A percentile compares a stretch with the other conserved stretches of the same genome.
These are phyloP conservation scores for Asteroscopus sphinx DNA, from an alignment of 2,888 invertebrate species.

Conservation along the genomic window DNA sequence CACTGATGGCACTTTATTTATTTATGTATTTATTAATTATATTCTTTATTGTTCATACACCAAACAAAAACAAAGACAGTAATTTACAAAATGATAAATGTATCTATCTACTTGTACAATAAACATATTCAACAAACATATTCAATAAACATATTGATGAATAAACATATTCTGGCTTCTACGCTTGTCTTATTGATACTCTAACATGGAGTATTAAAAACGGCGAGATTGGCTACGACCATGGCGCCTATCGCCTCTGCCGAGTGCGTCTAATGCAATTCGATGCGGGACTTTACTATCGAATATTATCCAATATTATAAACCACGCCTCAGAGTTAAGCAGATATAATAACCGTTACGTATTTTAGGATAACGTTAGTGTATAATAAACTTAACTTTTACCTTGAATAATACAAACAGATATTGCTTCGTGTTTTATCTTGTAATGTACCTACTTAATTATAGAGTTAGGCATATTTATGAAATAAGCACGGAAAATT, in stretches of 20 bases:
- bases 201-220: constrained; percentile 46
- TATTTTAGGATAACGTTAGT: constrained; percentile 54
- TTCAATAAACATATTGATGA: too few relatives aligned
- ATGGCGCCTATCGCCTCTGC: constrained; percentile 64
- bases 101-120: too few relatives aligned
- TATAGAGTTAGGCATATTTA: too few relatives aligned
- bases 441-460: not conserved
- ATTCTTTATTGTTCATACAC: too few relatives aligned
- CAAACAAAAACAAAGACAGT: too few relatives aligned
- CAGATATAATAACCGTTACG: constrained; percentile 53
- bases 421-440: constrained; percentile 17
- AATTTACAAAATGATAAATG: too few relatives aligned
- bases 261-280: constrained; percentile 75
- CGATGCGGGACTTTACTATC: constrained; percentile 76
- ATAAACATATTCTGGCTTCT: too few relatives aligned
- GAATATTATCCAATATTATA: constrained; percentile 73
- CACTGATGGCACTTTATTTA: too few relatives aligned
- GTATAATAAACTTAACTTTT: constrained; percentile 50
- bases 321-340: constrained; percentile 64
- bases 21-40: too few relatives aligned
- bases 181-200: constrained; percentile 30
- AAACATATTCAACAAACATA: too few relatives aligned
- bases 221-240: constrained; percentile 52
- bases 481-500: too few relatives aligned
- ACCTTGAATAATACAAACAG: constrained; percentile 39